These are phyloP conservation scores for Pangasius sanitwongsei DNA, from an alignment of 2,797 vertebrate species.

Conservation along the genomic window DNA sequence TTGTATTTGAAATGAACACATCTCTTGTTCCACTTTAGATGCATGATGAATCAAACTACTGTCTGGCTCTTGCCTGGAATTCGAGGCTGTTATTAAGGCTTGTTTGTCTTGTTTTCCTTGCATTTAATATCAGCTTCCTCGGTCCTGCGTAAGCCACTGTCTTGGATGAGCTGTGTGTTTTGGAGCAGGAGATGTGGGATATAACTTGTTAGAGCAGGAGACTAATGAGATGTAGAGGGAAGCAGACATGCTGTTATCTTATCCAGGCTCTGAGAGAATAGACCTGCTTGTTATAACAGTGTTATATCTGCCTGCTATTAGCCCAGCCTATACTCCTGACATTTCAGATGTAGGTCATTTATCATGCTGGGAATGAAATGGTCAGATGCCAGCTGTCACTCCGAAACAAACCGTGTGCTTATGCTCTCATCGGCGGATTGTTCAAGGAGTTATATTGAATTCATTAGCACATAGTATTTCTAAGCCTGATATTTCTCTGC, in stretches of 20 bases:
- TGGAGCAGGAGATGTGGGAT: slow-evolving; percentile 2
- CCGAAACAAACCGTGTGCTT: neutral
- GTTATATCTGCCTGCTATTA: slow-evolving; percentile 4
- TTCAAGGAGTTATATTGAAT: neutral
- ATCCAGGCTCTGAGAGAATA: neutral
- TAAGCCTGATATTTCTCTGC: neutral
- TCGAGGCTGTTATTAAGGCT: slow-evolving; percentile 26
- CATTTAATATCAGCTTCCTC: slow-evolving; percentile 22
- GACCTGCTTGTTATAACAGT: slow-evolving; percentile 3
- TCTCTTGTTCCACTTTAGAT: neutral
- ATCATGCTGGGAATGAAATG: neutral
- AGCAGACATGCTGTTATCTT: slow-evolving; percentile 24
- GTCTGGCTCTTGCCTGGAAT: slow-evolving; percentile 16
- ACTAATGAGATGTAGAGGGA: slow-evolving; percentile 1
- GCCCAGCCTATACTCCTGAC: slow-evolving; percentile 20
- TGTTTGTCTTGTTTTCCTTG: slow-evolving; percentile 22
- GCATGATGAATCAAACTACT: neutral
- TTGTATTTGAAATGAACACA: neutral
- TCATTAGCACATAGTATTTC: neutral
- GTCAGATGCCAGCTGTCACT: slow-evolving; percentile 20
- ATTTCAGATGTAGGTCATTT: slow-evolving; percentile 33
- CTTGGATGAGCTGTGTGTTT: slow-evolving; percentile 17
- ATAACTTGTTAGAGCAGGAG: neutral
- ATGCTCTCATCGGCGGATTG: neutral
- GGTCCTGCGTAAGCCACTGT: neutral